Percentiles rank a stretch among this genome's conserved stretches.
Conservation (phyloP, 2,888 invertebrate genomes). For the Mesoligia furuncula region DNA sequence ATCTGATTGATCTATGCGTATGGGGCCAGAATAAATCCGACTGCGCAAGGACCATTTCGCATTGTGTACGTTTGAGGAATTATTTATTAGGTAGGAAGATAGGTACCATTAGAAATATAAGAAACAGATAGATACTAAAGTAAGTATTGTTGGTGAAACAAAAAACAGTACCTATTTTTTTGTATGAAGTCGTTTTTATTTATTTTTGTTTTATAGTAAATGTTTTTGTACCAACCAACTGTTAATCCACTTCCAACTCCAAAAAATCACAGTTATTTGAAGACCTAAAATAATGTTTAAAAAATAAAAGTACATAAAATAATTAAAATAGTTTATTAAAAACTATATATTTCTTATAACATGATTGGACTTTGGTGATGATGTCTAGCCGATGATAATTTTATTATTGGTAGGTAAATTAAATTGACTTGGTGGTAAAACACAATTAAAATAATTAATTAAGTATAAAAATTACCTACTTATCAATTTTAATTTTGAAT, state of each 20-base stretch:
- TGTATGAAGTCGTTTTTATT: conserved; percentile 15
- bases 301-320: conserved; percentile 14
- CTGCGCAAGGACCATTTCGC: conserved; percentile 5
- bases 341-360: conserved; percentile 25
- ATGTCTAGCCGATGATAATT: conserved; percentile 8
- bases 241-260: conserved; percentile 23
- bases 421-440: neutral
- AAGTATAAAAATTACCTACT: neutral
- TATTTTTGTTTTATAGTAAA: conserved; percentile 7
- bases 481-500: neutral
- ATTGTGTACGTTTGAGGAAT: neutral
- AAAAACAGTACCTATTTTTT: neutral
- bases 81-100: neutral
- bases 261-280: conserved; percentile 49
- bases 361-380: conserved; percentile 12
- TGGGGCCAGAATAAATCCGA: neutral
- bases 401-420: neutral
- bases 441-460: neutral
- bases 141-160: neutral
- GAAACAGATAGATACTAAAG: neutral
- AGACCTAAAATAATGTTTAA: conserved; percentile 34
- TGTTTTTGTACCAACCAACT: conserved; percentile 38
- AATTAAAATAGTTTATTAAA: conserved; percentile 11
- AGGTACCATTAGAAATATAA: neutral
- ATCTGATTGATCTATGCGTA: neutral